These are phyloP conservation scores for Sander lucioperca DNA, from an alignment of 2,113 vertebrate genomes.

Conservation along the genomic window DNA sequence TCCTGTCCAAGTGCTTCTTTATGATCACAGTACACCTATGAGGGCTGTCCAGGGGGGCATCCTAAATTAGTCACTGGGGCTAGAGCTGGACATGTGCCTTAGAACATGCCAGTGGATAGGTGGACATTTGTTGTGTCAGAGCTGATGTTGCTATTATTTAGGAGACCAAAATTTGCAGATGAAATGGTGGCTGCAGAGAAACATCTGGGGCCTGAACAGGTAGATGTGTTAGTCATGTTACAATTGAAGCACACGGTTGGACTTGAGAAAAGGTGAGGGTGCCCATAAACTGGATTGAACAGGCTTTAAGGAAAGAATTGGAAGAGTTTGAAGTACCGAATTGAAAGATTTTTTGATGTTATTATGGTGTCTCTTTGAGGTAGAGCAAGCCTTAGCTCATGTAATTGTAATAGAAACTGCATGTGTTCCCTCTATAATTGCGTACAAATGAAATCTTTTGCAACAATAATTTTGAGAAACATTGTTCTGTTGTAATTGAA, in stretches of 20 bases:
- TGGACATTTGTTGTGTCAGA: neutral
- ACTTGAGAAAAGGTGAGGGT: slow-evolving; percentile 3
- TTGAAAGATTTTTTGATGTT: neutral
- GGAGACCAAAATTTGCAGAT: neutral
- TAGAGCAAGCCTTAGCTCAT: neutral
- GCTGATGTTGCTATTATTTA: neutral
- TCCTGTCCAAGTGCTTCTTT: slow-evolving; percentile 15
- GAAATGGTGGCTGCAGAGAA: too few species aligned
- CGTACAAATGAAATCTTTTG: neutral
- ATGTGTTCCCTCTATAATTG: neutral
- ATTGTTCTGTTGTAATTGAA: neutral
- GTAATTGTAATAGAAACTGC: neutral
- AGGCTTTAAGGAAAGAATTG: neutral
- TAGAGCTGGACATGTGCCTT: neutral
- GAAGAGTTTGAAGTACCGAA: neutral
- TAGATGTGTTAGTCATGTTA: neutral
- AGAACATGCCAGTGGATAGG: neutral
- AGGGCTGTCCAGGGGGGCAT: neutral
- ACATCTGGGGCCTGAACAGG: neutral
- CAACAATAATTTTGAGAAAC: too few species aligned
- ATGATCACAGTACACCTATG: neutral
- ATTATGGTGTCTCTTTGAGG: neutral
- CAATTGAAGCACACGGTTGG: neutral
- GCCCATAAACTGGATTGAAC: neutral
- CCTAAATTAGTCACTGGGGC: neutral